A percentile compares a stretch with the other conserved stretches of the same genome.
phyloP scores from a whole-genome alignment of 2,888 invertebrate genomes.

The Ceraclea dissimilis region DNA sequence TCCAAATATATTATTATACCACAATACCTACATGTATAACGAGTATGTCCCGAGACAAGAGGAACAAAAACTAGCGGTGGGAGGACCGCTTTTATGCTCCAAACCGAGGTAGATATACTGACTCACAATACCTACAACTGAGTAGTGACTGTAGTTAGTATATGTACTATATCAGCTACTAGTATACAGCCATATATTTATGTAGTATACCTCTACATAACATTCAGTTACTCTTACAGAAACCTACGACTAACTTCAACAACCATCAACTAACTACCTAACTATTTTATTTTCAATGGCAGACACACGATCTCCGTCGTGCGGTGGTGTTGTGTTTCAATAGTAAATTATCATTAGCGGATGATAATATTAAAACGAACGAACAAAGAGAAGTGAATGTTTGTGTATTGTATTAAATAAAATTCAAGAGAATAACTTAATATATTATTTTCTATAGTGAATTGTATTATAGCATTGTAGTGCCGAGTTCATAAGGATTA shows the following conservation, averaged over 20 bases:
- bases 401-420: neutral
- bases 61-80: conserved; percentile 21
- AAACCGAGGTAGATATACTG: conserved; percentile 6
- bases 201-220: no score
- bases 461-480: no score
- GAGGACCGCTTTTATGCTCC: conserved; percentile 17
- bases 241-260: neutral
- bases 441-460: no score
- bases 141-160: no score
- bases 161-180: no score
- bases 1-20: no score
- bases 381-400: conserved; percentile 4
- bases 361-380: neutral
- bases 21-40: no score
- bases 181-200: no score
- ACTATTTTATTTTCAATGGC: conserved; percentile 16
- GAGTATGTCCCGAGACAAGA: conserved; percentile 7
- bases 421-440: neutral
- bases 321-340: conserved; percentile 10
- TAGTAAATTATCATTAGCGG: neutral
- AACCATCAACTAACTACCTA: no score
- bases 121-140: neutral
- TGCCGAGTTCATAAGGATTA: no score
- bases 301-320: conserved; percentile 16
- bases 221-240: neutral